Evolutionary conservation across 2,888 invertebrate species (phyloP).

Genomic region (Drosophila acutilabella): DNA sequence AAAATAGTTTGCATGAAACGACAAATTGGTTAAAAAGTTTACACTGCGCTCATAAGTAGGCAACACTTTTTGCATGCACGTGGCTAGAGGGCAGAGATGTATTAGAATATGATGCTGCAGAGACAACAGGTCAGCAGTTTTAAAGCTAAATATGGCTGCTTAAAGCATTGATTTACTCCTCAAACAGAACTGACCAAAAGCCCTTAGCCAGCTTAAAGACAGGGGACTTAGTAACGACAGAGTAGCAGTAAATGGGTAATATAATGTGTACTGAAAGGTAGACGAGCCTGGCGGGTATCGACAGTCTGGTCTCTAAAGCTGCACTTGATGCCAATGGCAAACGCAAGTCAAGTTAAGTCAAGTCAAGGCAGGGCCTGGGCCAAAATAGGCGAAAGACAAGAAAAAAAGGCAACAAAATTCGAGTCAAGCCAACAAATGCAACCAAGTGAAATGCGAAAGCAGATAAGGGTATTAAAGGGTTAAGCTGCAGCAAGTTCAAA

Average conservation of each 20-base stretch:
- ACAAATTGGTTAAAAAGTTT: constrained; percentile 37
- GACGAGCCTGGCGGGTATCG: constrained; percentile 14
- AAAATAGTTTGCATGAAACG: constrained; percentile 49
- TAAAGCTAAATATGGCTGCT: constrained; percentile 3
- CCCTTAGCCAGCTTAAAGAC: constrained; percentile 48
- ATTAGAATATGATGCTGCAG: too few species aligned
- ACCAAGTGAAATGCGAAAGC: constrained; percentile 75
- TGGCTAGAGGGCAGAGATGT: neutral
- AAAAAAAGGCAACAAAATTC: constrained; percentile 40
- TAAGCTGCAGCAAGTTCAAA: constrained; percentile 69
- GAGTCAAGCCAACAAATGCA: constrained; percentile 55
- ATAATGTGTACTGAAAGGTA: constrained; percentile 5
- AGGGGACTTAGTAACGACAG: constrained; percentile 26
- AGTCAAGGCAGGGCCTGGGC: constrained; percentile 24
- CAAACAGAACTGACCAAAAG: constrained; percentile 38
- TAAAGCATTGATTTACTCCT: constrained; percentile 49
- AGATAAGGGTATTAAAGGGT: constrained; percentile 78
- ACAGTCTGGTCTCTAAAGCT: constrained; percentile 22
- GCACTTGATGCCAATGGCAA: constrained; percentile 40
- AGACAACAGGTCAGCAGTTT: neutral
- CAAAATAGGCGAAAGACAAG: constrained; percentile 45
- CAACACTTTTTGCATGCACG: constrained; percentile 17
- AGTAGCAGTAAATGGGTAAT: neutral
- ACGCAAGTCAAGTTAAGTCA: constrained; percentile 12
- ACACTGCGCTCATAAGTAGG: constrained; percentile 30